Evolutionary conservation across 2,113 vertebrate genomes (phyloP).

Genomic region (Datnioides undecimradiatus): DNA sequence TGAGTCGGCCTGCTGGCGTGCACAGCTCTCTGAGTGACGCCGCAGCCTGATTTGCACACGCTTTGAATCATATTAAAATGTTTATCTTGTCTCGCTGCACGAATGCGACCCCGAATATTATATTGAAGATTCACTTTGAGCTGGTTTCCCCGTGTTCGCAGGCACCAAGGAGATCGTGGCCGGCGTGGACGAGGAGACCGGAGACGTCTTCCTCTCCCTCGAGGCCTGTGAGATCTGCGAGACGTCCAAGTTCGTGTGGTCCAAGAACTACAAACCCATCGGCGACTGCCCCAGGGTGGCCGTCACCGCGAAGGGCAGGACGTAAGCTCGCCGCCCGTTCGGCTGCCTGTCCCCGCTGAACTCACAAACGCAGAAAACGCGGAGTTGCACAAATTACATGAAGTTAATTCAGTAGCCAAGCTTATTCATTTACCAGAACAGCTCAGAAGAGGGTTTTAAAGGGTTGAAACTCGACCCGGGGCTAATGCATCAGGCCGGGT

Average conservation of each 20-base stretch:
- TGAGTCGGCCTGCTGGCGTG: too few species aligned
- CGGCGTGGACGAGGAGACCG: slow-evolving; percentile 92
- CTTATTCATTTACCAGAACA: too few species aligned
- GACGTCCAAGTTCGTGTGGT: slow-evolving; percentile 92
- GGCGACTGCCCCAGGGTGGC: slow-evolving; percentile 82
- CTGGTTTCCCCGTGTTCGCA: slow-evolving; percentile 50
- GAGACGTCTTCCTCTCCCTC: slow-evolving; percentile 92
- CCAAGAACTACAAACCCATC: slow-evolving; percentile 92
- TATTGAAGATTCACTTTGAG: neutral
- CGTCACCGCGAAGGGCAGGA: slow-evolving; percentile 83
- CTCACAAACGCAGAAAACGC: too few species aligned
- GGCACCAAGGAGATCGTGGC: slow-evolving; percentile 91
- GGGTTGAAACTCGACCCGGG: too few species aligned
- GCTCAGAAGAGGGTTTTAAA: too few species aligned
- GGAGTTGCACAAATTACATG: too few species aligned
- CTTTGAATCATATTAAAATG: neutral
- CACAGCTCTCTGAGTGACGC: too few species aligned
- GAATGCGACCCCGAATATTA: neutral
- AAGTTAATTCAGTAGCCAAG: too few species aligned
- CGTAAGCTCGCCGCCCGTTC: slow-evolving; percentile 88
- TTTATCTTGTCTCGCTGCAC: neutral
- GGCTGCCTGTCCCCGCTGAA: too few species aligned
- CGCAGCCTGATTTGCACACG: too few species aligned
- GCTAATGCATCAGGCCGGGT: too few species aligned
- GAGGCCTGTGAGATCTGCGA: slow-evolving; percentile 92